Percentiles rank a stretch among this genome's conserved stretches.
These are phyloP conservation scores for Hippocampus mohnikei DNA, from an alignment of 2,113 vertebrate genomes.

Conservation along the genomic window DNA sequence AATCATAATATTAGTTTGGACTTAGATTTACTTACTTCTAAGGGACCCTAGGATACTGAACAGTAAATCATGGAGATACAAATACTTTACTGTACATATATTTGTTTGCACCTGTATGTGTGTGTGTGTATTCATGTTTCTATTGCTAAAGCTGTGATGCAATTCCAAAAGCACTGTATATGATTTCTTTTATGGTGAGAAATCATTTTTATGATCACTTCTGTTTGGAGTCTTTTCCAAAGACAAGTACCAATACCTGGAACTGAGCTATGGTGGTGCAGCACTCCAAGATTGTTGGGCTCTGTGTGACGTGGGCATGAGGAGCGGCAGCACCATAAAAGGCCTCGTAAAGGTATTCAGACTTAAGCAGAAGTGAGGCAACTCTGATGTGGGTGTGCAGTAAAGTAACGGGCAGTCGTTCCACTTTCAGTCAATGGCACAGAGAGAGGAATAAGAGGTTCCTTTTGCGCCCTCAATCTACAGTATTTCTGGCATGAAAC, in stretches of 20 bases:
- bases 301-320: constrained; percentile 72
- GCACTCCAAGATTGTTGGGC: constrained; percentile 71
- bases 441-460: neutral
- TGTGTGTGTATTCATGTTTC: too few species aligned
- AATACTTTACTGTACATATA: too few species aligned
- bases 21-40: too few species aligned
- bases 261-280: constrained; percentile 72
- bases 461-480: too few species aligned
- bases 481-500: neutral
- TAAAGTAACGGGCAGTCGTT: constrained; percentile 2
- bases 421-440: neutral
- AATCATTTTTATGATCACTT: neutral
- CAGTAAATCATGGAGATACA: too few species aligned
- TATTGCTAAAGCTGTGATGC: too few species aligned
- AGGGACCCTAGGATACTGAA: too few species aligned
- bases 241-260: constrained; percentile 65
- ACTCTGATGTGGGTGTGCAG: neutral
- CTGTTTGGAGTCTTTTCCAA: constrained; percentile 69
- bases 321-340: constrained; percentile 67
- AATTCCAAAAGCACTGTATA: too few species aligned
- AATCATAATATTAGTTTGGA: too few species aligned
- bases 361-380: neutral
- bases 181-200: neutral
- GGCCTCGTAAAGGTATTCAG: constrained; percentile 75
- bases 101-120: too few species aligned